phyloP scores from a whole-genome alignment of 2,113 vertebrate species.

The Dendrocopos noguchii region DNA sequence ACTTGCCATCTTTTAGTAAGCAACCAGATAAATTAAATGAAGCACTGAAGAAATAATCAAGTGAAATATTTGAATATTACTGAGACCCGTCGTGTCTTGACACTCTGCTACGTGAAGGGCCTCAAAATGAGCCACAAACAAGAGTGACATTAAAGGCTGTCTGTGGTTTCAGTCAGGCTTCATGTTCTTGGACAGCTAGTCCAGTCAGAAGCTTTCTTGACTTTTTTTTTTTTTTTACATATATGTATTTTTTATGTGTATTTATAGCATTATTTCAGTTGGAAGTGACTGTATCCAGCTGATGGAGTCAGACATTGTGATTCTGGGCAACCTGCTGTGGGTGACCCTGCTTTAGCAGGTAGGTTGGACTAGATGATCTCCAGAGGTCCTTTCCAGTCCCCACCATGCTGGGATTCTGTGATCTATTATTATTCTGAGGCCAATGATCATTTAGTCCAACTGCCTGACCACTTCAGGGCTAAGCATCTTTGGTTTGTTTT shows the following conservation, averaged over 20 bases:
- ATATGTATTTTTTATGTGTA: no score
- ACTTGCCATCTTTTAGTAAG: background rate
- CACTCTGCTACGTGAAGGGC: background rate
- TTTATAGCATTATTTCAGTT: no score
- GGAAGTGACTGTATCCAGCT: no score
- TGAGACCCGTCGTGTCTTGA: background rate
- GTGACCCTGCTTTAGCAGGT: no score
- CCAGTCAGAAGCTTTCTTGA: background rate
- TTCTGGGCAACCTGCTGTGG: no score
- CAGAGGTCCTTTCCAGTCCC: no score
- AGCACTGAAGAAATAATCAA: background rate
- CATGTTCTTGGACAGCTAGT: background rate
- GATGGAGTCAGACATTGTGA: no score
- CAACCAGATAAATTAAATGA: background rate
- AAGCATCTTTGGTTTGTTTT: background rate
- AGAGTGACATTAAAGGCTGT: background rate
- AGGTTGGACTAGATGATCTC: no score
- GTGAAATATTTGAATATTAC: background rate
- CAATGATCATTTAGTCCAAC: background rate
- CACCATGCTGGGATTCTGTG: no score
- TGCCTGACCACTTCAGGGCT: background rate
- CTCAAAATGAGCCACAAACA: background rate
- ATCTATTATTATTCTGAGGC: no score
- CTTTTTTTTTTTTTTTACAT: no score
- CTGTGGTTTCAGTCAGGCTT: background rate